These are phyloP conservation scores for Lordiphosa clarofinis DNA, from an alignment of 1,140 invertebrate species.

Conservation along the genomic window DNA sequence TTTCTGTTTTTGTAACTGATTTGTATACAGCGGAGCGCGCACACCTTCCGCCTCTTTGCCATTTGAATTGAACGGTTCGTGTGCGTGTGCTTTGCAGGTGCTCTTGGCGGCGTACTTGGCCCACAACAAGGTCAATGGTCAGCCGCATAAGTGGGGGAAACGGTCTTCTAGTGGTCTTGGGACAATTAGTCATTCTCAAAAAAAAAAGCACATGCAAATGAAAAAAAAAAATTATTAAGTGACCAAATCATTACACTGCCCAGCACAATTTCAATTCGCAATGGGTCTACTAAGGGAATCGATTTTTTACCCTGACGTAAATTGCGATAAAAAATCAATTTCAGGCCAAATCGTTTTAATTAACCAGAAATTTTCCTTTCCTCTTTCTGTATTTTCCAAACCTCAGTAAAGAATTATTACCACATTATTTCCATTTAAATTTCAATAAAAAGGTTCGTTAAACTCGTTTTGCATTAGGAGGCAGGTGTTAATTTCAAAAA, in stretches of 20 bases:
- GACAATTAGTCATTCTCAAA: constrained; percentile 56
- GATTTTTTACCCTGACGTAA: constrained; percentile 3
- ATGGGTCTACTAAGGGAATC: neutral
- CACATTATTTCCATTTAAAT: constrained; percentile 11
- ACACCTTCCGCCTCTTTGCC: constrained; percentile 17
- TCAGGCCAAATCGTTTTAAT: too few species aligned
- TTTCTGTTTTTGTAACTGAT: constrained; percentile 23
- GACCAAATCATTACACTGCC: constrained; percentile 21
- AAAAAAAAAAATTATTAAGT: constrained; percentile 5
- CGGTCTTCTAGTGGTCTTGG: constrained; percentile 8
- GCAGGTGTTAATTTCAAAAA: constrained; percentile 6
- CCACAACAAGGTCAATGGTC: constrained; percentile 62
- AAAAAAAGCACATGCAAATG: constrained; percentile 3
- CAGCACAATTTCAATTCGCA: constrained; percentile 7
- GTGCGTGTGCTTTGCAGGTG: constrained; percentile 43
- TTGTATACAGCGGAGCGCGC: constrained; percentile 34
- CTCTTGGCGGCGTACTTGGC: constrained; percentile 28
- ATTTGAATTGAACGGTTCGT: constrained; percentile 15
- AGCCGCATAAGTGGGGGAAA: constrained; percentile 12
- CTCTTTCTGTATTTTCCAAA: too few species aligned
- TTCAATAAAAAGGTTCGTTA: constrained; percentile 3
- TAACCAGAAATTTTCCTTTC: too few species aligned
- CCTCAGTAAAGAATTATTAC: constrained; percentile 3
- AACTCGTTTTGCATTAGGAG: constrained; percentile 12
- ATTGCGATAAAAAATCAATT: too few species aligned